Evolutionary conservation across 2,113 vertebrate genomes (phyloP).

Genomic region (Oryzias melastigma): DNA sequence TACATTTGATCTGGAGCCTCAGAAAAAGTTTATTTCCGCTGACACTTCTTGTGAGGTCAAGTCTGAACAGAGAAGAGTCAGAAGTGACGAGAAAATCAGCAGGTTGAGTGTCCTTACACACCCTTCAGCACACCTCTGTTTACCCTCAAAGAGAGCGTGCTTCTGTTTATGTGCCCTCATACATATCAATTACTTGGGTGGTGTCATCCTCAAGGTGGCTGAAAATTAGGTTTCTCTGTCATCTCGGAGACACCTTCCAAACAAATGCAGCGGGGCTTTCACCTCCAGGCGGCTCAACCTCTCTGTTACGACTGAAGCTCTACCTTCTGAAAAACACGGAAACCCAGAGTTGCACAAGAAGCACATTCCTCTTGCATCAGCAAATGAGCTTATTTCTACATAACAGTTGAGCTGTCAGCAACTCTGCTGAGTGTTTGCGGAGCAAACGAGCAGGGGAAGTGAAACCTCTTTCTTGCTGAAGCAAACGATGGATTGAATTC

Average conservation of each 20-base stretch:
- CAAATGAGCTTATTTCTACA: conserved; percentile 59
- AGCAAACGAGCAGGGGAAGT: conserved; percentile 42
- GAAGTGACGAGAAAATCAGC: conserved; percentile 31
- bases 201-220: conserved; percentile 71
- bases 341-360: conserved; percentile 66
- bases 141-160: conserved; percentile 60
- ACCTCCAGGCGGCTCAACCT: conserved; percentile 47
- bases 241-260: conserved; percentile 56
- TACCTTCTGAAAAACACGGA: conserved; percentile 47
- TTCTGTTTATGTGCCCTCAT: conserved; percentile 62
- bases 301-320: conserved; percentile 40
- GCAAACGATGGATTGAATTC: conserved; percentile 62
- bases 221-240: conserved; percentile 75
- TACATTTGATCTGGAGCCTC: too few relatives aligned
- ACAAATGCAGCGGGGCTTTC: conserved; percentile 55
- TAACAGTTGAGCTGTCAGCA: conserved; percentile 63
- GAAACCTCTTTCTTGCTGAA: conserved; percentile 60
- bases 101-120: conserved; percentile 40
- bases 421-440: conserved; percentile 50
- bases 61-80: conserved; percentile 19
- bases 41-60: too few relatives aligned
- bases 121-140: conserved; percentile 54
- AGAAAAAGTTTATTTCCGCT: too few relatives aligned
- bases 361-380: conserved; percentile 67
- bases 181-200: conserved; percentile 72